Evolutionary conservation across 1,140 invertebrate genomes (phyloP), one percentile per base, ranked within the genome.

Genomic region (Brachionus rubens): DNA sequence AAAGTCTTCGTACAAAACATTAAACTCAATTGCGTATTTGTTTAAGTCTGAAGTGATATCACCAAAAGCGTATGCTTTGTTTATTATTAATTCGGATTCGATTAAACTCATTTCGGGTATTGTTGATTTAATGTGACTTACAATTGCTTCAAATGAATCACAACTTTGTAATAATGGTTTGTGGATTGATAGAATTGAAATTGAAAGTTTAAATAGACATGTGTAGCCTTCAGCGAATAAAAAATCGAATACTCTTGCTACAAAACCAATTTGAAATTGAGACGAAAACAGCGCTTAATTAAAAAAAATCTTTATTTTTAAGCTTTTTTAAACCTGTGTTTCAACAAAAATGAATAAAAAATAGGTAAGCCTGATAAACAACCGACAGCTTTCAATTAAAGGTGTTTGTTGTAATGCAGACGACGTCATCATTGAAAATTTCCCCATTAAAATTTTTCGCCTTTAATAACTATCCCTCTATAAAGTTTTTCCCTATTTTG

Each of bases 101-200:
- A 72, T 72, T 54, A 72, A 24, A 7, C 68, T 72, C 68, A 72
- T 72, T 72, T 72, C 68, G n/a, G 68, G 68, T 36, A 72, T 72
- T 16, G 46, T 54, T n/a, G 50, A 28, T 30, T 72, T 72, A 10
- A 72, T 36, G 16, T 72, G 68, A 19, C 36, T 54, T 19, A 72
- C 50, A 26, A 72, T 21, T 50, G 43, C 12, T 30, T 72, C 68
- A 21, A 72, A 72, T 40, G 68, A 50, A 41, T 72, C 46, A 54
- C 68, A 72, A 50, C 50, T 48, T 40, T 16, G 6, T 16, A 72
- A 54, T 36, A 72, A 33, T 24, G 68, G 68, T 21, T 72, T 72
- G 26, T 72, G 68, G 14, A 72, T 54, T 1, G 43, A 12, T 9
- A 72, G 16, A 50, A 72, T 54, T 48, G 68, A 28, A 19, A 72